Evolutionary conservation across 2,113 vertebrate species (phyloP).

Genomic region (Lepus europaeus): DNA sequence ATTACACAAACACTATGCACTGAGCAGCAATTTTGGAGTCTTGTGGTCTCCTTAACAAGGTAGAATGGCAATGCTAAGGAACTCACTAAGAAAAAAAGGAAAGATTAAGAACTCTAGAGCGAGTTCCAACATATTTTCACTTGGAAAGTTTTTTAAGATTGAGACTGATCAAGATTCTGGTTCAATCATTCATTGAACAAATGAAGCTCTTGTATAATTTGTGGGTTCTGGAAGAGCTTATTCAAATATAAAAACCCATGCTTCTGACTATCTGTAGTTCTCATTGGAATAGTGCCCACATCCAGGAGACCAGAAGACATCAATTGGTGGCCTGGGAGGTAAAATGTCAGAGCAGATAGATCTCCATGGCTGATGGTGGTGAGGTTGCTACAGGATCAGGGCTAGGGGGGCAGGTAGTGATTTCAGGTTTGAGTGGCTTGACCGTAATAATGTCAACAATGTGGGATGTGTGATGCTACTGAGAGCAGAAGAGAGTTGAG

Average conservation of each 20-base stretch:
- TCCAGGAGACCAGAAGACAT: too few species aligned
- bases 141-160: background rate
- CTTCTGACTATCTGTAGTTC: background rate
- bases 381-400: background rate
- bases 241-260: background rate
- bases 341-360: background rate
- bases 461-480: background rate
- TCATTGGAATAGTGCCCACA: background rate
- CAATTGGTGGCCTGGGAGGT: too few species aligned
- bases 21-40: constrained; percentile 42
- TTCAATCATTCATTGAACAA: background rate
- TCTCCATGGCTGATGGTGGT: background rate
- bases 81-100: constrained; percentile 7
- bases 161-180: background rate
- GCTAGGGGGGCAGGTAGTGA: background rate
- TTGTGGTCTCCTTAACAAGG: constrained; percentile 44
- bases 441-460: background rate
- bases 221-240: background rate
- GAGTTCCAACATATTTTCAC: background rate
- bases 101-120: background rate
- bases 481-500: background rate
- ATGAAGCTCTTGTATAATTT: background rate
- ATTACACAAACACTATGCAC: constrained; percentile 62
- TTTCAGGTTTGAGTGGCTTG: background rate
- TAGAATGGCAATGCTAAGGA: constrained; percentile 47